A percentile compares a stretch with the other conserved stretches of the same genome.
Evolutionary conservation across 1,140 invertebrate genomes (phyloP).

Genomic region (Macrosteles quadrilineatus): DNA sequence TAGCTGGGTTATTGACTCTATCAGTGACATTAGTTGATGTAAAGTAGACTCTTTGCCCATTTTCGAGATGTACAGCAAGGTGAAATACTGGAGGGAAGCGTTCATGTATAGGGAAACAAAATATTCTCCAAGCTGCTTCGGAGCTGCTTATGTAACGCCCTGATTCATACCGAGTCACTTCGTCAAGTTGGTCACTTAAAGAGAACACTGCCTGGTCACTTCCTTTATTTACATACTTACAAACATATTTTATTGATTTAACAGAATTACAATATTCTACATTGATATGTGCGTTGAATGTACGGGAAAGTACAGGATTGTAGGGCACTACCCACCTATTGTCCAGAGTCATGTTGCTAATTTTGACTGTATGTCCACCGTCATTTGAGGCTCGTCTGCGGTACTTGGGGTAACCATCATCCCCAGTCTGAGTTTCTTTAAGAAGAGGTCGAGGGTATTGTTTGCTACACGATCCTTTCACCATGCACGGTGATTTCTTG

Average conservation of each 20-base stretch:
- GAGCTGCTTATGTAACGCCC: constrained; percentile 51
- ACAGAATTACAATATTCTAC: constrained; percentile 50
- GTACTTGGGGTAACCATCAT: constrained; percentile 50
- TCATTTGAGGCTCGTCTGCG: constrained; percentile 36
- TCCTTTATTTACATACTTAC: constrained; percentile 54
- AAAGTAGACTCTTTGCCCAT: constrained; percentile 45
- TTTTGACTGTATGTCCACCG: constrained; percentile 28
- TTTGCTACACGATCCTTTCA: constrained; percentile 54
- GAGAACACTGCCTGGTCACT: constrained; percentile 28
- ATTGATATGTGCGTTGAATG: constrained; percentile 48
- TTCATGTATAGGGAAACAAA: constrained; percentile 48
- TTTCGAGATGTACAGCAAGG: constrained; percentile 47
- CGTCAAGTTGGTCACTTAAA: not conserved
- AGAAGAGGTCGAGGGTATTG: constrained; percentile 47
- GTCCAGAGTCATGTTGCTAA: constrained; percentile 39
- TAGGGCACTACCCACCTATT: constrained; percentile 51
- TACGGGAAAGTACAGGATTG: constrained; percentile 46
- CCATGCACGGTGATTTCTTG: constrained; percentile 54
- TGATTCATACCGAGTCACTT: constrained; percentile 35
- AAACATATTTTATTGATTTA: constrained; percentile 47
- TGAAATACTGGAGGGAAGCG: constrained; percentile 47
- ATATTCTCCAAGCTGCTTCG: constrained; percentile 52
- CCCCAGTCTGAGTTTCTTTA: constrained; percentile 42
- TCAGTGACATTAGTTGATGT: constrained; percentile 26
- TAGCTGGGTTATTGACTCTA: not conserved